phyloP scores from a whole-genome alignment of 2,797 vertebrate species.

The Aratinga solstitialis region DNA sequence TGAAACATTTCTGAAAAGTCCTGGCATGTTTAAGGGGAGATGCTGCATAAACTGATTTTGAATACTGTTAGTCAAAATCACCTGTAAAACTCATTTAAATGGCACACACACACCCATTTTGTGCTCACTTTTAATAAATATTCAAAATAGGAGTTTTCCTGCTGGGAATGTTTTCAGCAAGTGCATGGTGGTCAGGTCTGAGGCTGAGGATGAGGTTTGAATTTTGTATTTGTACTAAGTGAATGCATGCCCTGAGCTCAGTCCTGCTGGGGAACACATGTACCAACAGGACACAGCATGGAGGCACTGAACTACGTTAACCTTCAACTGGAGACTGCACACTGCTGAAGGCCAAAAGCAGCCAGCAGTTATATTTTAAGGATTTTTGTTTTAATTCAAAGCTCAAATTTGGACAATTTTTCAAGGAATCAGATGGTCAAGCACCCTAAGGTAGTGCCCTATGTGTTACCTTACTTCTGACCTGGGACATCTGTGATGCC shows the following conservation, averaged over 20 bases:
- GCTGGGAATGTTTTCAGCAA: background rate
- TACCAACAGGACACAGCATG: background rate
- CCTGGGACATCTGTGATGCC: background rate
- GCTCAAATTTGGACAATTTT: background rate
- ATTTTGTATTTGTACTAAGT: background rate
- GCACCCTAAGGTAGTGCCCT: too few species aligned
- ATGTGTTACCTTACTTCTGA: background rate
- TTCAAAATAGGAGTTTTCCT: background rate
- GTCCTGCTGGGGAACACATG: too few species aligned
- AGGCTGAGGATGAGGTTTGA: background rate
- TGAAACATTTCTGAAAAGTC: background rate
- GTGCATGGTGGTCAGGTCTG: background rate
- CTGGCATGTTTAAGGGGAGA: fast-evolving
- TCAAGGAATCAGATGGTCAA: background rate
- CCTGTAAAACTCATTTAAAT: background rate
- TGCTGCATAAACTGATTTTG: background rate
- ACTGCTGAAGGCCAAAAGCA: background rate
- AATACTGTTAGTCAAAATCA: background rate
- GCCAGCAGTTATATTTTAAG: background rate
- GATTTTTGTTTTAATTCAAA: background rate
- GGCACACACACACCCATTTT: background rate
- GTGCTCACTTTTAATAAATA: background rate
- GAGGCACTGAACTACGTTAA: fast-evolving
- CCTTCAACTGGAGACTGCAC: background rate
- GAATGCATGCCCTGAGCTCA: background rate